Base-by-base conservation (phyloP, 2,888 invertebrate species). In the Mesorhabditis spiculigera region DNA sequence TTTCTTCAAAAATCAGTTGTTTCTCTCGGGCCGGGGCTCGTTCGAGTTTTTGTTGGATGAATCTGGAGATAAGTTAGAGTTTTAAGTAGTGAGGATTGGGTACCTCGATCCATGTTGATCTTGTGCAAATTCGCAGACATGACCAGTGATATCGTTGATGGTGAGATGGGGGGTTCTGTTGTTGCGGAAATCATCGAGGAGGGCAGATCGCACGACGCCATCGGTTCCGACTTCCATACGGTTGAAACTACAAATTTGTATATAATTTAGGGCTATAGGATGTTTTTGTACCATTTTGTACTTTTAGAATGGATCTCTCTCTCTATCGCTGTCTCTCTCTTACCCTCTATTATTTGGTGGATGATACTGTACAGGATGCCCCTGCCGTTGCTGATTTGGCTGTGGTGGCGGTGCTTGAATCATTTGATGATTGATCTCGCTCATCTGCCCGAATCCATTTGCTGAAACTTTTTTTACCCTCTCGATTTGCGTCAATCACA, bases 11-110 rank as follows among this genome's bases (percentile, higher is more conserved):
- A 45, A 99, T 95, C 90, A 96, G 91, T 87, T 95, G 93, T 87
- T 98, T 98, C 87, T 99, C 98, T 78, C 92, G 91, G 70, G 93
- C 91, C 43, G 94, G 93, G 61, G 98, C 97, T 76, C 96, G 91
- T 88, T 99, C 98, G 86, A 98, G 89, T 88, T 98, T 98, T 88
- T 99, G 97, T 87, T 99, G 98, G 82, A 99, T 99, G 88, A 99
- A 99, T 78, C 97, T 92, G 78, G 6, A 68, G n/a, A 28, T 28
- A 62, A 43, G 4, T 16, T 8, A 43, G 45, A 61, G 4, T 16
- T 4, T 68, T 63, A 43, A 13, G 43, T 42, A 43, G 43, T 4
- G 5, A 13, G 6, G 28, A 50, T 43, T 42, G 45, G 45, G 66
- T 77, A 88, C 87, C 89, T 85, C 66, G 96, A 97, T 67, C 98